A percentile compares a stretch with the other conserved stretches of the same genome.
Conservation (phyloP, 1,140 invertebrate species). For the Agraylea sexmaculata region DNA sequence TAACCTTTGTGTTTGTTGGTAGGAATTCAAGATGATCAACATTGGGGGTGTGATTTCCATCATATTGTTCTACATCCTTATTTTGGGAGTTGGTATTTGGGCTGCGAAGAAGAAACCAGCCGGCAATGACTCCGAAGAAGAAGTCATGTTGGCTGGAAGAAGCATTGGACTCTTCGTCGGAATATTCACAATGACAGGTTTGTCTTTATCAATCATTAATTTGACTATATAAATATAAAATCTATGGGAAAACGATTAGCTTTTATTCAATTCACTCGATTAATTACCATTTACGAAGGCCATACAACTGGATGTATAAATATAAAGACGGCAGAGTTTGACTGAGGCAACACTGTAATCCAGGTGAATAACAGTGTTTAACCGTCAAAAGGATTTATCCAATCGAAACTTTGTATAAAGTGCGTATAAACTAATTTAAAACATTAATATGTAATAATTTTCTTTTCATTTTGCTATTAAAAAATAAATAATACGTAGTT, state of each 20-base stretch:
- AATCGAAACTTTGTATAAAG: no score
- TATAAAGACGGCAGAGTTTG: background rate
- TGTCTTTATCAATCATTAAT: no score
- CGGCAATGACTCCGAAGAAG: slow-evolving; percentile 80
- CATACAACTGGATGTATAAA: background rate
- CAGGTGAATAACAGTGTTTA: background rate
- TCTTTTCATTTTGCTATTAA: no score
- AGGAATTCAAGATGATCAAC: slow-evolving; percentile 81
- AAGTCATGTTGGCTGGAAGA: slow-evolving; percentile 92
- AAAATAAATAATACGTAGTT: no score
- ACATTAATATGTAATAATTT: no score
- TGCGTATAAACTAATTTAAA: no score
- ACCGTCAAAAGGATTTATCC: no score
- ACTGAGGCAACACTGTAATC: background rate
- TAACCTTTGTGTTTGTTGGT: no score
- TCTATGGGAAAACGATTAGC: background rate
- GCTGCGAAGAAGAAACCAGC: slow-evolving; percentile 81
- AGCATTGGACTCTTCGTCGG: slow-evolving; percentile 94
- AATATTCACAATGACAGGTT: slow-evolving; percentile 97
- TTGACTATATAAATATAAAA: background rate
- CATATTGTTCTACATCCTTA: slow-evolving; percentile 86
- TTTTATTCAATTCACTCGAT: background rate
- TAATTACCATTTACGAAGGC: background rate
- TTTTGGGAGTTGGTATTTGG: slow-evolving; percentile 89
- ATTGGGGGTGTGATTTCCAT: slow-evolving; percentile 84